Evolutionary conservation across 2,888 invertebrate genomes (phyloP), one percentile per base, ranked within the genome.

Genomic region (Acanthosepion esculentum): DNA sequence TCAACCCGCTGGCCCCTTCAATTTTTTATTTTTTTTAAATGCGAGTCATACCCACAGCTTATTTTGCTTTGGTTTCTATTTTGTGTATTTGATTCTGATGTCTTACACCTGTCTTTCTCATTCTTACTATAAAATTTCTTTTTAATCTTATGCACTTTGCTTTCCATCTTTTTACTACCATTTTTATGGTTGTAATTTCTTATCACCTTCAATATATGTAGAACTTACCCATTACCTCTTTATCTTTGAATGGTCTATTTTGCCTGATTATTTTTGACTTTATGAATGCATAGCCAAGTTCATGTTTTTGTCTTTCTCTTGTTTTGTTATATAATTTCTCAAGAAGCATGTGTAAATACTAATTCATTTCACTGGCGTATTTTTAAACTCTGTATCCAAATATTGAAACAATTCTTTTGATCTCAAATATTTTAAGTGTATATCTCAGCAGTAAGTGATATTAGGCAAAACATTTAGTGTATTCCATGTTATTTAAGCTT

Each of bases 151-250:
- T 78, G 78, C 78, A 78, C n/a, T 18, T 78, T n/a, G n/a, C 33
- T 78, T 78, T 33, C 18, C n/a, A 78, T 33, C 78, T n/a, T n/a
- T 48, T 78, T 78, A 78, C 53, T 15, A 18, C 48, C 93, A 93
- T 41, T 53, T 41, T 53, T 93, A 93, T 94, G 50, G 59, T 93
- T 93, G 48, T 93, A 15, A 55, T 94, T n/a, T 94, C 59, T 55
- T 12, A 55, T 26, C 94, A 33, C n/a, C 50, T n/a, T 23, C 53
- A 53, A n/a, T 53, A 20, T 48, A 7, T 94, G n/a, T 78, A 78
- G n/a, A 78, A 78, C n/a, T 78, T 12, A n/a, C 12, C n/a, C 33
- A 10, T 33, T 78, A 12, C n/a, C n/a, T n/a, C n/a, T 26, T 50
- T 50, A 93, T 33, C 53, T 93, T 93, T 50, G 29, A 93, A 41